Evolutionary conservation across 2,888 invertebrate genomes (phyloP).

Genomic region (Fabriciana adippe): DNA sequence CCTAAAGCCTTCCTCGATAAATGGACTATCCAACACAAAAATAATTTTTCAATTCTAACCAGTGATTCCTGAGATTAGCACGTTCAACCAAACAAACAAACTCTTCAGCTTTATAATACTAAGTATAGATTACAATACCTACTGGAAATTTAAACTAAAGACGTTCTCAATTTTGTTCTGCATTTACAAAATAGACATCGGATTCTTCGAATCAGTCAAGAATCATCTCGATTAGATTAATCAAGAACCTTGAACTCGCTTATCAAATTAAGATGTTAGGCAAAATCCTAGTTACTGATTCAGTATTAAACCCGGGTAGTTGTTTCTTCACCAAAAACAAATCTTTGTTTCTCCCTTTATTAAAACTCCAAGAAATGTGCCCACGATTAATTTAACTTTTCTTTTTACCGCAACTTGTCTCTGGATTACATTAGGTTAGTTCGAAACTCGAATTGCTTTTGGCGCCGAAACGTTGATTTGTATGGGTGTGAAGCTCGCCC

Average conservation of each 20-base stretch:
- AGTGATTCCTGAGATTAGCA: too few relatives aligned
- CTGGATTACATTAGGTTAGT: constrained; percentile 35
- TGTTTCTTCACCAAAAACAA: constrained; percentile 22
- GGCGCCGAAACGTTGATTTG: constrained; percentile 31
- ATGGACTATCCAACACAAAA: too few relatives aligned
- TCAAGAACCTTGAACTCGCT: neutral
- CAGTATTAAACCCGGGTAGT: constrained; percentile 16
- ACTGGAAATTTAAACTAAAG: too few relatives aligned
- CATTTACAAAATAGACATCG: too few relatives aligned
- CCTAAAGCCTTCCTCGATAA: too few relatives aligned
- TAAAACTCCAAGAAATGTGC: constrained; percentile 53
- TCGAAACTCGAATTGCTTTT: constrained; percentile 34
- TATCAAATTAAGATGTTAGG: constrained; percentile 3
- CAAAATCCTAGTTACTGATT: constrained; percentile 11
- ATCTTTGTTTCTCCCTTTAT: constrained; percentile 47
- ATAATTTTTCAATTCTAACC: too few relatives aligned
- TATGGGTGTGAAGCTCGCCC: constrained; percentile 9
- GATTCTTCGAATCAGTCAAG: too few relatives aligned
- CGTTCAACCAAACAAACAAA: too few relatives aligned
- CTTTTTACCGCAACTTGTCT: constrained; percentile 34
- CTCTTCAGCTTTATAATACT: too few relatives aligned
- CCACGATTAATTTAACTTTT: constrained; percentile 64
- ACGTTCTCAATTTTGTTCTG: too few relatives aligned
- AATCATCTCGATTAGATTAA: neutral
- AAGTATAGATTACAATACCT: too few relatives aligned